These are phyloP conservation scores for Anhinga rufa DNA, from an alignment of 2,113 vertebrate species.

Conservation along the genomic window DNA sequence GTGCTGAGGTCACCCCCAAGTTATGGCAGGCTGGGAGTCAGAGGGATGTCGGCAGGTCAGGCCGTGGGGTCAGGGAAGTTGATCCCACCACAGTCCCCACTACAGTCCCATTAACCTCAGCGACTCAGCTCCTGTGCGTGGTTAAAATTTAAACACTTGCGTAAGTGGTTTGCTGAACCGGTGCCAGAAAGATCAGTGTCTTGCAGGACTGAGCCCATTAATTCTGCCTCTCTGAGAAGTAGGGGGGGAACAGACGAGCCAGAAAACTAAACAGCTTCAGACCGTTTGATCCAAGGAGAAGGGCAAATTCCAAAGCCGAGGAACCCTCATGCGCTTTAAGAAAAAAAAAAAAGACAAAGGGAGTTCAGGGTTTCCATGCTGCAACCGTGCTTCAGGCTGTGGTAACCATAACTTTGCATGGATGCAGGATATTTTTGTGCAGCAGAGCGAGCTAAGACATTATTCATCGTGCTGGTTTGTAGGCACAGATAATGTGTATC, in stretches of 20 bases:
- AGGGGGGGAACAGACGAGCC: not conserved
- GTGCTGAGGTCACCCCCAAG: not conserved
- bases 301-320: not conserved
- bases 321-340: not conserved
- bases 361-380: not conserved
- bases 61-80: not conserved
- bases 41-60: not conserved
- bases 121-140: not conserved
- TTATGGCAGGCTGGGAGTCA: not conserved
- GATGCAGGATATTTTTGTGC: not conserved
- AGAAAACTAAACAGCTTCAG: not conserved
- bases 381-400: not conserved
- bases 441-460: not conserved
- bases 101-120: conserved; percentile 17
- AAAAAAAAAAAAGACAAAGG: not conserved
- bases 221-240: not conserved
- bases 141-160: conserved; percentile 21
- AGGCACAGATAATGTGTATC: not conserved
- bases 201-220: conserved; percentile 1
- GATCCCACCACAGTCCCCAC: not conserved
- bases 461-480: not conserved
- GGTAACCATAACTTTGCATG: not conserved
- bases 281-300: not conserved
- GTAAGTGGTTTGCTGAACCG: not conserved
- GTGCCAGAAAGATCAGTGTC: not conserved